Evolutionary conservation across 2,888 invertebrate genomes (phyloP), one percentile per base, ranked within the genome.

Genomic region (Ptilodon capucinus): DNA sequence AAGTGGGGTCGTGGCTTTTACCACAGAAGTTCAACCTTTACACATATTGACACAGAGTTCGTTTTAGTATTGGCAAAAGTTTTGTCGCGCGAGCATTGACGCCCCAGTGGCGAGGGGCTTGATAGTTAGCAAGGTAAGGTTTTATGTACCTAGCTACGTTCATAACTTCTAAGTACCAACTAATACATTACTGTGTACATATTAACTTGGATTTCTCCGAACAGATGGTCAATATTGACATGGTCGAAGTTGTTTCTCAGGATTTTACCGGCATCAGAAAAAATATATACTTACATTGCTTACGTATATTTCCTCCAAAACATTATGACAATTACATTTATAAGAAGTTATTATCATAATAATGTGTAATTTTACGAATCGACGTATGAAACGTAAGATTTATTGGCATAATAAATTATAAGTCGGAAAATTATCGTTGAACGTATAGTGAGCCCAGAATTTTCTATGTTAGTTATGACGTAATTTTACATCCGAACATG

Each of bases 171-270:
- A 7, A 23, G 9, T 23, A 23, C 4, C 9, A 3, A 25, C 40
- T 51, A 52, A 60, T 52, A 54, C 25, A 56, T 46, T 46, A 14
- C 11, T 0, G 38, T 44, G 40, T 11, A 18, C n/a, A 40, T 21
- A 16, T 23, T 40, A 23, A 21, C 41, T 47, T 46, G 19, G 23
- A 40, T 41, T 17, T 5, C 28, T 36, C 13, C 11, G n/a, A 25
- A 25, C 13, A 30, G 17, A 35, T 32, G 14, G 14, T 35, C 4
- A 14, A 9, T 35, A 11, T 35, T 35, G 16, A 17, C 35, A 16
- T 8, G 17, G 9, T 17, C 35, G 11, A 35, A 9, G 17, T 35
- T 35, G 35, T 11, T 35, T 35, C 35, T 35, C 0, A 35, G 17
- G 17, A 35, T 9, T 35, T 9, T 16, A 5, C 35, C 17, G 17